phyloP scores from a whole-genome alignment of 2,113 vertebrate genomes.

The Globicephala melas region DNA sequence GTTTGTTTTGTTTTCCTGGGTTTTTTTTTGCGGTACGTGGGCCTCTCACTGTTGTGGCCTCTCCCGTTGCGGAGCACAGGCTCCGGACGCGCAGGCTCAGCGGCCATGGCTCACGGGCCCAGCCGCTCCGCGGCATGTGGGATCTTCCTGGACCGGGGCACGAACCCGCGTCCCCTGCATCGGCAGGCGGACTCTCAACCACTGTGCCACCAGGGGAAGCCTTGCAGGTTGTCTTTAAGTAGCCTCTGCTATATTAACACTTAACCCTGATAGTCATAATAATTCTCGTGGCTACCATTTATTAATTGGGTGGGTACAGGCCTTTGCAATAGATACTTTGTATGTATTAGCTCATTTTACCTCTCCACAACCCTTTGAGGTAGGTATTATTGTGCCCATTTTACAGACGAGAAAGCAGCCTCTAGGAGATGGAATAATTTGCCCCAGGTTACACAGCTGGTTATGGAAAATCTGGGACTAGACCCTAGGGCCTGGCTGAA shows the following conservation, averaged over 20 bases:
- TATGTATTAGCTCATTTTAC: rapidly evolving
- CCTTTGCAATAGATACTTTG: neutral
- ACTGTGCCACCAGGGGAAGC: no score
- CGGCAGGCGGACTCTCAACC: no score
- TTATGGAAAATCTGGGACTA: no score
- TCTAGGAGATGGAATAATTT: neutral
- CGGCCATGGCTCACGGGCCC: no score
- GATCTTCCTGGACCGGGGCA: no score
- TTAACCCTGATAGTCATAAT: neutral
- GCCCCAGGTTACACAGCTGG: neutral
- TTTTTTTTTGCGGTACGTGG: no score
- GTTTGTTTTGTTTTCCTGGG: no score
- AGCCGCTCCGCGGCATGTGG: no score
- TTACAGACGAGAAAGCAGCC: neutral
- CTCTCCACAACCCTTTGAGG: neutral
- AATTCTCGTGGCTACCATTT: rapidly evolving
- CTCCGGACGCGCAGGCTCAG: no score
- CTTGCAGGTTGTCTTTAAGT: neutral
- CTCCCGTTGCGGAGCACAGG: no score
- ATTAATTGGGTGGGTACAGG: neutral
- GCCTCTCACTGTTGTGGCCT: no score
- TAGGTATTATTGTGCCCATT: neutral
- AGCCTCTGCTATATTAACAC: neutral
- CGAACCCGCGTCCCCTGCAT: no score
- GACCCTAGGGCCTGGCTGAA: neutral